phyloP scores from a whole-genome alignment of 2,888 invertebrate species.

The Horisme vitalbata region DNA sequence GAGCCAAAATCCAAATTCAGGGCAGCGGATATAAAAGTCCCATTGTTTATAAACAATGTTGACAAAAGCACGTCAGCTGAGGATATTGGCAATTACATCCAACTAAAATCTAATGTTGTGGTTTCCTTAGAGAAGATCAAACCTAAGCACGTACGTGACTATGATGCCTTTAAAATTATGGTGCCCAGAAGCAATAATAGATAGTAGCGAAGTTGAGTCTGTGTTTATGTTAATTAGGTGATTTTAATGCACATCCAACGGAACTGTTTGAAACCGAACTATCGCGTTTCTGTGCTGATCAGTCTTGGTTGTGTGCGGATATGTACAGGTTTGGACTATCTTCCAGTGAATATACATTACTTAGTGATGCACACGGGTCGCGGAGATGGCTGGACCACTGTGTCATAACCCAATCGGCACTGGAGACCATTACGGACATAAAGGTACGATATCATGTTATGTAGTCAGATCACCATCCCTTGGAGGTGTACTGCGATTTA shows the following conservation, averaged over 20 bases:
- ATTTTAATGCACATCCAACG: neutral
- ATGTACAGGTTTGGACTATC: no score
- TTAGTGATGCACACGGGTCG: no score
- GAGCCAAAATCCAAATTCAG: neutral
- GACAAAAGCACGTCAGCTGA: no score
- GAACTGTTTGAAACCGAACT: no score
- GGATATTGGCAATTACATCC: no score
- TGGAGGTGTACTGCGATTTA: neutral
- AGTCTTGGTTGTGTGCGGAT: no score
- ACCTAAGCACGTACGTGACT: constrained; percentile 11
- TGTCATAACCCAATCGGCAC: neutral
- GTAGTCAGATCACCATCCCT: neutral
- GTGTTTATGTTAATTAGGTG: neutral
- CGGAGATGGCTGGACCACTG: no score
- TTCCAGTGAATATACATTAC: no score
- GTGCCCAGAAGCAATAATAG: constrained; percentile 17
- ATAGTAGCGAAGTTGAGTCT: neutral
- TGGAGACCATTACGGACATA: neutral
- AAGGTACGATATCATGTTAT: neutral
- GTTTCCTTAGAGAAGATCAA: no score
- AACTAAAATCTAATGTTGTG: no score
- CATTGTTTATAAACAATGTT: no score
- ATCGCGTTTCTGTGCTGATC: no score
- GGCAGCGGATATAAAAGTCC: neutral
- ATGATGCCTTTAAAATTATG: constrained; percentile 31